Conservation (phyloP, 2,113 vertebrate species). For the Aspidoscelis tigris region DNA sequence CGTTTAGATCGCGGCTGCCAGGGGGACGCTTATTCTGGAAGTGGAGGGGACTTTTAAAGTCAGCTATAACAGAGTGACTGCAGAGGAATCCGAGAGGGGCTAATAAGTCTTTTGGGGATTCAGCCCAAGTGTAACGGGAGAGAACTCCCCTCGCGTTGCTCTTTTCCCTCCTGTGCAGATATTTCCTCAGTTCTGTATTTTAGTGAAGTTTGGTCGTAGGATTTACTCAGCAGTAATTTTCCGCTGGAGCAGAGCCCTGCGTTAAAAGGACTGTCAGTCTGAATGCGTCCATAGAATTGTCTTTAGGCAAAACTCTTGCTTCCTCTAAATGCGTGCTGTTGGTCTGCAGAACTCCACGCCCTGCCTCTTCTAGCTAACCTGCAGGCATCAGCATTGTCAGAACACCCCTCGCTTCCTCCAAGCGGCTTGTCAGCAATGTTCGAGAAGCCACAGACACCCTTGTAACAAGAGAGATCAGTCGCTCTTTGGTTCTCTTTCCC, state of each 20-base stretch:
- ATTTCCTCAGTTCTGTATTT: conserved; percentile 20
- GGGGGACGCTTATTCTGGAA: too few relatives aligned
- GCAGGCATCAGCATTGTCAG: conserved; percentile 27
- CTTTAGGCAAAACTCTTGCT: conserved; percentile 44
- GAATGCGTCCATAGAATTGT: conserved; percentile 52
- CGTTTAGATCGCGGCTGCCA: too few relatives aligned
- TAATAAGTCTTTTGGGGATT: too few relatives aligned
- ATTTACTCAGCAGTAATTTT: conserved; percentile 35
- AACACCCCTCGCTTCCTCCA: neutral
- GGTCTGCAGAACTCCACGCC: conserved; percentile 31
- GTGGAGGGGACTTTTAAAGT: too few relatives aligned
- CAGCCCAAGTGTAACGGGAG: too few relatives aligned
- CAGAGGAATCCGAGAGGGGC: too few relatives aligned
- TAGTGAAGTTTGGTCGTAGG: conserved; percentile 22
- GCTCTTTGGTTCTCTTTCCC: neutral
- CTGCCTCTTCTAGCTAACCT: conserved; percentile 7
- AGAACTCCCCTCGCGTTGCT: too few relatives aligned
- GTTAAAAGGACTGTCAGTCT: conserved; percentile 57
- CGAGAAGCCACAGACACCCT: neutral
- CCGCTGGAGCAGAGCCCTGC: conserved; percentile 49
- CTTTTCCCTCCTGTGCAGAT: too few relatives aligned
- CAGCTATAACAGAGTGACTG: too few relatives aligned
- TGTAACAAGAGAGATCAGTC: conserved; percentile 13
- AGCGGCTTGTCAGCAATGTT: conserved; percentile 4
- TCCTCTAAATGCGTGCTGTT: conserved; percentile 23